Evolutionary conservation across 2,888 invertebrate species (phyloP), one percentile per base, ranked within the genome.

Genomic region (Abscondita cerata): DNA sequence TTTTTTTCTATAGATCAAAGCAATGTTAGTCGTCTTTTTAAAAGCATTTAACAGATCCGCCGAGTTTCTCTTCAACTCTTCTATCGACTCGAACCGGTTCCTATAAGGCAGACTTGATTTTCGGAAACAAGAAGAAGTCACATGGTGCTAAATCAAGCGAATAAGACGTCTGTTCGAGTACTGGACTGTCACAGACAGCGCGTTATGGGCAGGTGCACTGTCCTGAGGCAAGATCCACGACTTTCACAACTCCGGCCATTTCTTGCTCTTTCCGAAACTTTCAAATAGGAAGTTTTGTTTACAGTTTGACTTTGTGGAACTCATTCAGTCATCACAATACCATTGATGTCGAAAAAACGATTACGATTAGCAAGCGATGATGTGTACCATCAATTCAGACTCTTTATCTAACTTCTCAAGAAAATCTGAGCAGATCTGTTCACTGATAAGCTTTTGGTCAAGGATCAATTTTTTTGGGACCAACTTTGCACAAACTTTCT

Each of bases 391-490:
- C 25, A 25, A 25, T 25, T 25, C 25, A 25, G 25, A 6, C 25
- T 25, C 25, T 25, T 25, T 6, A 25, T 25, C 25, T 25, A 25
- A 25, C 25, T 25, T 25, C 25, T 25, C 4, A 25, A 25, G 25
- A 25, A 25, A 25, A 11, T 36, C 36, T n/a, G 9, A 46, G 19
- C 19, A 46, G 18, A 46, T 48, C n/a, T 48, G 9, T 48, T 31
- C 16, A 13, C 36, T 1, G 36, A 34, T 34, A 6, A 11, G 9
- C 34, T 51, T 51, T 34, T 51, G 51, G 11, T 51, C 34, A 3
- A 6, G 51, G 5, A 36, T 51, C 13, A 51, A 34, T 13, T 51
- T 34, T 34, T 51, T 51, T 18, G 51, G 51, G 1, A 51, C 16
- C 12, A 34, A 18, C 34, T 36, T 51, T 5, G 51, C 11, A 34